Percentiles rank a stretch among this genome's conserved stretches.
Evolutionary conservation across 2,888 invertebrate genomes (phyloP).

Genomic region (Cheilosia impressa): DNA sequence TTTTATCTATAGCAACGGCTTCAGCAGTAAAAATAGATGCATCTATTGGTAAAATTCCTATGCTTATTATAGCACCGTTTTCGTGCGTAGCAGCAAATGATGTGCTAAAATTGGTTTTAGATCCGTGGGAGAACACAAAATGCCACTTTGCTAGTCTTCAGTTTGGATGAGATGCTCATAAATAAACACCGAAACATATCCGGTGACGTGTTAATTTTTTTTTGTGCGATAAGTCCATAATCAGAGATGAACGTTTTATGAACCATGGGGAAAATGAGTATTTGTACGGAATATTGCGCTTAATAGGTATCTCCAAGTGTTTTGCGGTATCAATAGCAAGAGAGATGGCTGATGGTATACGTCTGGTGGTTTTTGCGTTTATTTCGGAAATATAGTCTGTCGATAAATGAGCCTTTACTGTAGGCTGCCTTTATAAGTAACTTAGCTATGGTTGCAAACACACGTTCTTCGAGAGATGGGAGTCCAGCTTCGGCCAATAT

Average conservation of each 20-base stretch:
- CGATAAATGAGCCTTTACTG: background rate
- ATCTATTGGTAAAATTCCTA: background rate
- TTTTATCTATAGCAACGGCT: too few relatives aligned
- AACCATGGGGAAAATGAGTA: too few relatives aligned
- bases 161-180: background rate
- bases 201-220: too few relatives aligned
- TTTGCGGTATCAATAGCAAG: too few relatives aligned
- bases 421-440: background rate
- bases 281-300: too few relatives aligned
- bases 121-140: background rate
- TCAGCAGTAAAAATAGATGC: too few relatives aligned
- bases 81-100: background rate
- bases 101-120: background rate
- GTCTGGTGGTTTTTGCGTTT: background rate
- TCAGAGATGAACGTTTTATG: too few relatives aligned
- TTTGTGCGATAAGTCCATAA: too few relatives aligned
- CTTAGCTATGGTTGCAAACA: background rate
- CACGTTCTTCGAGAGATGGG: constrained; percentile 24
- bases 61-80: background rate
- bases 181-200: too few relatives aligned
- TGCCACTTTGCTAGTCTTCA: background rate
- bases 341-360: too few relatives aligned
- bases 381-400: background rate
- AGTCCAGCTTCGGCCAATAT: constrained; percentile 46
- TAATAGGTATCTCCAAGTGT: too few relatives aligned